A percentile compares a stretch with the other conserved stretches of the same genome.
phyloP scores from a whole-genome alignment of 1,140 invertebrate genomes.

The Bombus superbus region DNA sequence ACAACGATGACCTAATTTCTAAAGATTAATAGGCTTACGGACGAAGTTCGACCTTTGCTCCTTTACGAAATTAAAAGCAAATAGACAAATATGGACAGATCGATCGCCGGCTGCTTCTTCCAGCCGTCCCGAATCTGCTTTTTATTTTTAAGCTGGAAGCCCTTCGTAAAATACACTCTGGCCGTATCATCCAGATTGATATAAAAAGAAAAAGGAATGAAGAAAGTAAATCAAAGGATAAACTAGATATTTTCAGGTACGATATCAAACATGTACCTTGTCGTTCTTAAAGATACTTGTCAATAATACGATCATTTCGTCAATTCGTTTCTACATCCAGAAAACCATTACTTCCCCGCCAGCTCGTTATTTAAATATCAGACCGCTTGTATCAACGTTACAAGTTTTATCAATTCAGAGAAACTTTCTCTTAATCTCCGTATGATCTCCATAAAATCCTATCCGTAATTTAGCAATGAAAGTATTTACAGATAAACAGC shows the following conservation, averaged over 20 bases:
- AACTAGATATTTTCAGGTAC: not conserved
- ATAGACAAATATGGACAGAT: conserved; percentile 37
- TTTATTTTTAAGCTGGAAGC: not conserved
- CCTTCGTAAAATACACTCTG: not conserved
- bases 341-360: too few relatives aligned
- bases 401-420: not conserved
- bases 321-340: not conserved
- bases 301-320: not conserved
- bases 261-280: not conserved
- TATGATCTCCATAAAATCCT: too few relatives aligned
- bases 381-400: too few relatives aligned
- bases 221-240: not conserved
- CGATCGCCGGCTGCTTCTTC: conserved; percentile 12
- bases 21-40: conserved; percentile 50
- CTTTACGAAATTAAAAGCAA: conserved; percentile 43
- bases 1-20: conserved; percentile 51
- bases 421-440: not conserved
- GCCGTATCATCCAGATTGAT: not conserved
- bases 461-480: not conserved
- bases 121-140: not conserved
- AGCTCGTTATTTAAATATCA: not conserved
- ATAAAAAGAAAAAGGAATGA: not conserved
- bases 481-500: not conserved
- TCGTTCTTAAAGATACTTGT: not conserved
- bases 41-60: conserved; percentile 35